Evolutionary conservation across 2,888 invertebrate species (phyloP), one percentile per base, ranked within the genome.

Genomic region (Microplitis manilae): DNA sequence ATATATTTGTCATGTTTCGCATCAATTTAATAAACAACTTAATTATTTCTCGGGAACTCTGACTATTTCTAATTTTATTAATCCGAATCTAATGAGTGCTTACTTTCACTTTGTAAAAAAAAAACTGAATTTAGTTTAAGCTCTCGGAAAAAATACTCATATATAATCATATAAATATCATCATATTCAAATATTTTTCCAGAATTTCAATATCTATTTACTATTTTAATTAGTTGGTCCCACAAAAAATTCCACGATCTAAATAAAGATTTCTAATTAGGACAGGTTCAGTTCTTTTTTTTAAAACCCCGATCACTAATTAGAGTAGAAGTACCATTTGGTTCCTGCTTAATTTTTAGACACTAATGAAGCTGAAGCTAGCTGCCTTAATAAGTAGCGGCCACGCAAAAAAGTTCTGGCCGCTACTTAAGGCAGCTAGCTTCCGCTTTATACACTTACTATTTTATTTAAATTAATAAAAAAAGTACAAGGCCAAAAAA

Each of bases 21-120:
- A 17, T 68, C 13, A 20, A 15, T 40, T 50, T 50, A 50, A 50
- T 50, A 50, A 50, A 81, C 79, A 78, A 80, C 75, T 50, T 9
- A 13, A 50, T 13, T 50, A 13, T 50, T 50, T 50, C 13, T 13
- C 8, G 50, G 13, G 50, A 50, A 50, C 50, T 50, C 50, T 61
- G 68, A 30, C 40, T 39, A n/a, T 20, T 65, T 68, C 17, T 39
- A 20, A 8, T 61, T 39, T n/a, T 5, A 39, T 7, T 7, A 38
- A 61, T 30, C 4, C 30, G 30, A 30, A 30, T 30, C 30, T 30
- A 30, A 30, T 30, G 0, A 30, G 30, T 30, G 30, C 30, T 30
- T 30, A 30, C 30, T 30, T 30, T 30, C 30, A 30, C 30, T 30
- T 30, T 30, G 30, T 30, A 60, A 7, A 20, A 72, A 15, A 72